Evolutionary conservation across 2,113 vertebrate species (phyloP), one percentile per base, ranked within the genome.

Genomic region (Cololabis saira): DNA sequence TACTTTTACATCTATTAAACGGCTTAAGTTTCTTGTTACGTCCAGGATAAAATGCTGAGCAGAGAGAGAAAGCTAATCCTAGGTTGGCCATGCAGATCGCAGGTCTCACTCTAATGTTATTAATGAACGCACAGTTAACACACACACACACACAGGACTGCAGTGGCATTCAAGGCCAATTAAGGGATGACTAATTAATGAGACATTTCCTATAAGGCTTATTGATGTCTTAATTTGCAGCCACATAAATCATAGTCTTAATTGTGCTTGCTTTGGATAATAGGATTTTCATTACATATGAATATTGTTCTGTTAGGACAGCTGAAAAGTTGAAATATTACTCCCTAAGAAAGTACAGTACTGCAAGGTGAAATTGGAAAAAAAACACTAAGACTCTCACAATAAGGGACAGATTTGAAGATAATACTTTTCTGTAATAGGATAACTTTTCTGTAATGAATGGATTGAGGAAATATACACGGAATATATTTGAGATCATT

Each of bases 111-210:
- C 50, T 62, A 61, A 68, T 78, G 52, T 73, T 83, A 83, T 82
- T 87, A 84, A 89, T 83, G 78, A 80, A 74, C n/a, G 24, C 56
- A 17, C 63, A 52, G 66, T 71, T 81, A 77, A 83, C 59, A 78
- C 33, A 60, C 74, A 63, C 74, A 84, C 55, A 78, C 21, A 60
- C 76, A 65, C 74, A 49, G 19, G 1, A 17, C n/a, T 18, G 63
- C 87, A 86, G 85, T 82, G 76, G 67, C 55, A 87, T 89, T 88
- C 76, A 89, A 69, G 74, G 77, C 79, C 86, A 91, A 90, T 91
- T 90, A 90, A 83, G 50, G 73, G 65, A 81, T 80, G 86, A 86
- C 83, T 90, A 90, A 90, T 89, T 90, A 90, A 90, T 84, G 67
- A 87, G 89, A 87, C 82, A 85, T 87, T 90, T 92, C 89, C 90